Percentiles rank a stretch among this genome's conserved stretches.
phyloP scores from a whole-genome alignment of 2,888 invertebrate species.

The Drosophila nigritarsus region DNA sequence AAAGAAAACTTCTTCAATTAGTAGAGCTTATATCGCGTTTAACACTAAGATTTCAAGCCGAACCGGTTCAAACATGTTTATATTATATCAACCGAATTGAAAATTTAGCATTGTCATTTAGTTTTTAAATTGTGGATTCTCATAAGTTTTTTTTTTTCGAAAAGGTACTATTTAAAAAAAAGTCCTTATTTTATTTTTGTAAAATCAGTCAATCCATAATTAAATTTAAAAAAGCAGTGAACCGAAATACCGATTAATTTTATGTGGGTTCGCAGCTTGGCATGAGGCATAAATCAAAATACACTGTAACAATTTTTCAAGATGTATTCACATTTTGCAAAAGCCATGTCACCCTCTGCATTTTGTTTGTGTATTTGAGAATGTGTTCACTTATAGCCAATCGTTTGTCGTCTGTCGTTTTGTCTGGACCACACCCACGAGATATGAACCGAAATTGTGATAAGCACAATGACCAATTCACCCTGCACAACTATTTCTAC shows the following conservation, averaged over 20 bases:
- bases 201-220: not conserved
- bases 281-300: not conserved
- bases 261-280: not conserved
- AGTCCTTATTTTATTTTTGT: not conserved
- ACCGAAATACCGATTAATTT: not conserved
- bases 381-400: slow-evolving; percentile 16
- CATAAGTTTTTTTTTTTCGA: not conserved
- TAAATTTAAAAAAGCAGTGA: not conserved
- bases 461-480: slow-evolving; percentile 33
- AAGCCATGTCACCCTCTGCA: slow-evolving; percentile 22
- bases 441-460: slow-evolving; percentile 40
- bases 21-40: not conserved
- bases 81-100: not conserved
- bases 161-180: not conserved
- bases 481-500: not conserved
- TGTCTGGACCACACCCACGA: slow-evolving; percentile 69
- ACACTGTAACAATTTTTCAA: slow-evolving; percentile 4
- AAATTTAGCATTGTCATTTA: not conserved
- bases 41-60: not conserved
- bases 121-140: not conserved
- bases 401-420: slow-evolving; percentile 5
- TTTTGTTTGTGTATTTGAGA: slow-evolving; percentile 18
- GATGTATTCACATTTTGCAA: slow-evolving; percentile 5
- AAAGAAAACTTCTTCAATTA: not conserved
- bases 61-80: not conserved